phyloP scores from a whole-genome alignment of 1,140 invertebrate species.

The Penaeus japonicus region DNA sequence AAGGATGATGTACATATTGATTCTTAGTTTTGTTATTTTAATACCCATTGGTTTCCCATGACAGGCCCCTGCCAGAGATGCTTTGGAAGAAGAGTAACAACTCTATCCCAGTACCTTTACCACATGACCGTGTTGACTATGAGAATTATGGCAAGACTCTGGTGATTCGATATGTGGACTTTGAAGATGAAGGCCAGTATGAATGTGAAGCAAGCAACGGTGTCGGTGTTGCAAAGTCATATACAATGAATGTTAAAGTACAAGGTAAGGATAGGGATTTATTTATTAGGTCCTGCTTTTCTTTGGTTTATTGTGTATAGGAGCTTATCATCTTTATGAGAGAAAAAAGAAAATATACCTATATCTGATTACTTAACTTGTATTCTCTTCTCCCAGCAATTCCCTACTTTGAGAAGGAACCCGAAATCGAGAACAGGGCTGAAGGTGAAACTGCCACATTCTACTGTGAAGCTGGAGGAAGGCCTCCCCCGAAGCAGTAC shows the following conservation, averaged over 20 bases:
- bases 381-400: slow-evolving; percentile 70
- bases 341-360: not conserved
- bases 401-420: slow-evolving; percentile 93
- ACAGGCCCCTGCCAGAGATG: slow-evolving; percentile 68
- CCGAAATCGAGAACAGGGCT: slow-evolving; percentile 85
- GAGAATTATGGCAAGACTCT: slow-evolving; percentile 91
- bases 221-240: slow-evolving; percentile 81
- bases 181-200: slow-evolving; percentile 86
- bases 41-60: not conserved
- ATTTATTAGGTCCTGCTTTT: not conserved
- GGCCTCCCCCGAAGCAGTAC: slow-evolving; percentile 87
- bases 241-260: slow-evolving; percentile 83
- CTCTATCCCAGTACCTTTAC: slow-evolving; percentile 56
- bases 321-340: no score
- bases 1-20: no score
- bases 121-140: slow-evolving; percentile 79
- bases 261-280: slow-evolving; percentile 69
- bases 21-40: no score
- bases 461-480: slow-evolving; percentile 85
- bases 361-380: not conserved
- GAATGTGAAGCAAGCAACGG: slow-evolving; percentile 92
- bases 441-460: slow-evolving; percentile 91
- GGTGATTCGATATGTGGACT: slow-evolving; percentile 83
- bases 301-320: not conserved
- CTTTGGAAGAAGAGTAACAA: slow-evolving; percentile 82